Evolutionary conservation across 2,888 invertebrate species (phyloP), one percentile per base, ranked within the genome.

Genomic region (Pseudanteris insignis): DNA sequence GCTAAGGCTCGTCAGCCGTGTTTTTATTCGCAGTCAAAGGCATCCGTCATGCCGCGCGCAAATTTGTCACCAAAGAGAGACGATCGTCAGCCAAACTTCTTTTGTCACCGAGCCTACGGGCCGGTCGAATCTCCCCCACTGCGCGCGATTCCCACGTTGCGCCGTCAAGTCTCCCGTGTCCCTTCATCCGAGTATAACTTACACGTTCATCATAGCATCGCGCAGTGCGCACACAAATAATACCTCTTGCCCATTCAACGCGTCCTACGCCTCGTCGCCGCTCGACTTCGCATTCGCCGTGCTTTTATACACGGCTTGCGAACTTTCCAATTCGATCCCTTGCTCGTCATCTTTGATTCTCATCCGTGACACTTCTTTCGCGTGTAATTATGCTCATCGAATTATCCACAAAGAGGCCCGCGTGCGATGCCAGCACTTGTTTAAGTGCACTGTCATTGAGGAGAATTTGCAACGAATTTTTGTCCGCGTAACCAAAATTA

Each of bases 11-110:
- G 55, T 38, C 50, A 60, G 38, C 21, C 26, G 37, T 50, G 58
- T 53, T 51, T 55, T 62, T 60, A 30, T 60, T 13, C 33, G 40
- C 41, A 44, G 69, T 70, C 71, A 72, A 73, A 71, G 67, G 60
- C 70, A 71, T 78, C 76, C 69, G 73, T 78, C 78, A 78, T 73
- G 70, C 69, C 74, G 68, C 65, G n/a, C 69, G 65, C 65, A 70
- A 76, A 76, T 79, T 78, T 78, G 78, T 78, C 78, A 76, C 70
- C 68, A 69, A 58, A 61, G 71, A 70, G 68, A 69, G 70, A 62
- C 68, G 73, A 71, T 70, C 66, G 70, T 55, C 77, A 77, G 72
- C 71, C 63, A 59, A 60, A 70, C 69, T 69, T 69, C 66, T 67
- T 66, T 64, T 64, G 65, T 65, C 6, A 55, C 54, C 47, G 37